A percentile compares a stretch with the other conserved stretches of the same genome.
These are phyloP conservation scores for Periophthalmus magnuspinnatus DNA, from an alignment of 2,797 vertebrate genomes.

Conservation along the genomic window DNA sequence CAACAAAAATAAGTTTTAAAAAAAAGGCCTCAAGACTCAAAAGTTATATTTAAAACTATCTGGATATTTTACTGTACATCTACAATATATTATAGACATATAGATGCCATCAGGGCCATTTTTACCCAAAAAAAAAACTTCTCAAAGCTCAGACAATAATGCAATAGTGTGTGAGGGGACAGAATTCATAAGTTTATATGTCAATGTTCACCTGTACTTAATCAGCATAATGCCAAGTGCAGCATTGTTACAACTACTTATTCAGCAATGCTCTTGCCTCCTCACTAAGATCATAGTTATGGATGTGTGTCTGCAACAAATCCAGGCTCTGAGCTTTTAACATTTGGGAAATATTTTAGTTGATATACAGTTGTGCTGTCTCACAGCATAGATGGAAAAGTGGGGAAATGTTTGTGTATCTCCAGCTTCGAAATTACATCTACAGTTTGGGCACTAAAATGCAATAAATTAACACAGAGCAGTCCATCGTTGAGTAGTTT, in stretches of 20 bases:
- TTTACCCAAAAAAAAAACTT: not conserved
- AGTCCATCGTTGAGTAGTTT: not conserved
- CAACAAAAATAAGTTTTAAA: not conserved
- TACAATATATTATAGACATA: not conserved
- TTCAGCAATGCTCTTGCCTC: not conserved
- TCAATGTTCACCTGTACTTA: not conserved
- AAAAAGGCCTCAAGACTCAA: constrained; percentile 2
- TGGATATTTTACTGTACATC: constrained; percentile 5
- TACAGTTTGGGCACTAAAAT: not conserved
- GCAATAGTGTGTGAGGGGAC: not conserved
- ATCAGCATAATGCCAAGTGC: not conserved
- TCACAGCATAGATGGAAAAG: not conserved
- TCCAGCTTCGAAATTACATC: not conserved
- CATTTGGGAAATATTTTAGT: not conserved
- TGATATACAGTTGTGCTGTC: not conserved
- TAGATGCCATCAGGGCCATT: not conserved
- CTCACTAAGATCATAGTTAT: not conserved
- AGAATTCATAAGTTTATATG: not conserved
- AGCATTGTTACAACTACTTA: not conserved
- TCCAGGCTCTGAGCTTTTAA: not conserved
- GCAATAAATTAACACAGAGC: not conserved
- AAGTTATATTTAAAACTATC: not conserved
- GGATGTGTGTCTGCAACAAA: not conserved
- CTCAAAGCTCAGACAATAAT: not conserved
- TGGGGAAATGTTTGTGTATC: too few species aligned